These are phyloP conservation scores for Choristoneura fumiferana DNA, from an alignment of 1,140 invertebrate species.

Conservation along the genomic window DNA sequence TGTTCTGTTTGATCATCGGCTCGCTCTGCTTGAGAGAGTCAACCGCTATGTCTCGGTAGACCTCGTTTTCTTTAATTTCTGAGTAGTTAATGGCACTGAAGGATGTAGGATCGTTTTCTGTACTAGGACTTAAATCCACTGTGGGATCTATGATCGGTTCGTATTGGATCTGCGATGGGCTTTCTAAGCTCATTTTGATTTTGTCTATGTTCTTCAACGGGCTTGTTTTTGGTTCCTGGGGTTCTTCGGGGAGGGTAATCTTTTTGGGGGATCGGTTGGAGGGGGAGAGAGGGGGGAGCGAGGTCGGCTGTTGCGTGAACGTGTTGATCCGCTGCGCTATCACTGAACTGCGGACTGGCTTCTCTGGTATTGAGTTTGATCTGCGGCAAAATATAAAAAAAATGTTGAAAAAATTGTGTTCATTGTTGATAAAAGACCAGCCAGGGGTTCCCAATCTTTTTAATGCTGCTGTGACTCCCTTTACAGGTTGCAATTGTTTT, in stretches of 20 bases:
- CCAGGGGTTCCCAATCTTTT: no score
- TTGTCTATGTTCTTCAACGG: slow-evolving; percentile 76
- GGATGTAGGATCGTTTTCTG: slow-evolving; percentile 56
- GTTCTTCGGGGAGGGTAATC: slow-evolving; percentile 32
- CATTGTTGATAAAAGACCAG: no score
- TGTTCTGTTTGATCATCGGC: slow-evolving; percentile 76
- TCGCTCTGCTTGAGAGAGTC: slow-evolving; percentile 58
- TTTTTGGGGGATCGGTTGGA: slow-evolving; percentile 41
- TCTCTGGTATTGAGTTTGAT: slow-evolving; percentile 77
- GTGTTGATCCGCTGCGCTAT: slow-evolving; percentile 80
- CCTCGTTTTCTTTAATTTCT: slow-evolving; percentile 39
- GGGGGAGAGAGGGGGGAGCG: slow-evolving; percentile 35
- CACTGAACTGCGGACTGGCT: slow-evolving; percentile 81
- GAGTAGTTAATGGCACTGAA: slow-evolving; percentile 60
- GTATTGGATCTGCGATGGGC: slow-evolving; percentile 74
- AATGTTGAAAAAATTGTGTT: no score
- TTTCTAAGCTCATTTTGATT: slow-evolving; percentile 73
- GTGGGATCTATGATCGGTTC: slow-evolving; percentile 68
- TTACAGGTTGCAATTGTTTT: no score
- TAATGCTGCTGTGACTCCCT: no score
- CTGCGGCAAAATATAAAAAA: slow-evolving; percentile 42
- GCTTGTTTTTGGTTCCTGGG: slow-evolving; percentile 55
- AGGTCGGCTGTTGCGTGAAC: slow-evolving; percentile 52
- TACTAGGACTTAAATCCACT: slow-evolving; percentile 64
- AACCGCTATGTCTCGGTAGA: slow-evolving; percentile 44